phyloP scores from a whole-genome alignment of 2,797 vertebrate species.

The Okamejei kenojei region DNA sequence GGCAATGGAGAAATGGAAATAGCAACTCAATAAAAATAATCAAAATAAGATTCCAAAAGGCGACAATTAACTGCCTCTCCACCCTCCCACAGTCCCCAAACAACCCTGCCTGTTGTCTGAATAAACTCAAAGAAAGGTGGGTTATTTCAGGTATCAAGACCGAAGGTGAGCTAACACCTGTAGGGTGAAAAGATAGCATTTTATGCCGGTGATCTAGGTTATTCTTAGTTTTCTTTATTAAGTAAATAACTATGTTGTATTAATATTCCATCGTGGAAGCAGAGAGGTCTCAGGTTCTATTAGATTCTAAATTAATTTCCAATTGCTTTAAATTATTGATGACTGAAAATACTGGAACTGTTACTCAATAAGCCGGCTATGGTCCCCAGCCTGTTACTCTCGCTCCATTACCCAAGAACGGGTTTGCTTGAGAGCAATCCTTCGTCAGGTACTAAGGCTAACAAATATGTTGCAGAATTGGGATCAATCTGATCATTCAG shows the following conservation, averaged over 20 bases:
- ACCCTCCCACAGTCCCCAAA: background rate
- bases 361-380: background rate
- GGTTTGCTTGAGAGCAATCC: background rate
- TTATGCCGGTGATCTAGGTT: background rate
- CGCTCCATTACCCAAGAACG: background rate
- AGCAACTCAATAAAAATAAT: background rate
- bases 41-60: background rate
- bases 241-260: background rate
- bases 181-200: no score
- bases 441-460: background rate
- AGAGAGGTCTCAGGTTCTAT: constrained; percentile 9
- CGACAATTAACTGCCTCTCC: background rate
- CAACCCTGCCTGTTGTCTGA: background rate
- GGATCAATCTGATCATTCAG: background rate
- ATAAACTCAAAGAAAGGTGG: background rate
- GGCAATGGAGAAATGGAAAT: background rate
- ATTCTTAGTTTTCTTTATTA: background rate
- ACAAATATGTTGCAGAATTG: background rate
- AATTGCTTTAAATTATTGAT: constrained; percentile 4
- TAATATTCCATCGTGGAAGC: background rate
- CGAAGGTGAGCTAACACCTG: no score
- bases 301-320: constrained; percentile 15
- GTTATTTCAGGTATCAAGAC: background rate
- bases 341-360: background rate
- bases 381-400: background rate